Percentiles rank a stretch among this genome's conserved stretches.
Conservation (phyloP, 2,797 vertebrate genomes). For the Choloepus didactylus region DNA sequence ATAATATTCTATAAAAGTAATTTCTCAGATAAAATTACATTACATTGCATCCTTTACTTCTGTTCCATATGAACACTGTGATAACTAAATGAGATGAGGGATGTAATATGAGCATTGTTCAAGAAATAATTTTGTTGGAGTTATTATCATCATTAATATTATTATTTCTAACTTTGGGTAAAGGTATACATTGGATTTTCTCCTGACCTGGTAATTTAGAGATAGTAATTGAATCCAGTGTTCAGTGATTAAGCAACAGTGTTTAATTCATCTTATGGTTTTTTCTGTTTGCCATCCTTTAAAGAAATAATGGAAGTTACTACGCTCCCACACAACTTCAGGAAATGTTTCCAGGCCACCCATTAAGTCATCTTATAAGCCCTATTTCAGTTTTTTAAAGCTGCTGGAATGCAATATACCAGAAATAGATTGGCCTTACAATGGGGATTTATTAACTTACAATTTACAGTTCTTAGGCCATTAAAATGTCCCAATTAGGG, state of each 20-base stretch:
- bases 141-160: not conserved
- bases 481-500: too few relatives aligned
- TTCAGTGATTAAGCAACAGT: not conserved
- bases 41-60: not conserved
- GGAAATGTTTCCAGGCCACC: not conserved
- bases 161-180: not conserved
- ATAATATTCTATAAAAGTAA: not conserved
- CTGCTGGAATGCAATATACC: too few relatives aligned
- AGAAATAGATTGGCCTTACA: too few relatives aligned
- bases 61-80: not conserved
- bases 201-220: not conserved
- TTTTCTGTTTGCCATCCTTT: not conserved
- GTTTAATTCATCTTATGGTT: not conserved
- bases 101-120: not conserved
- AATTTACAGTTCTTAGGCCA: too few relatives aligned
- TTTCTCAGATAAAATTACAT: not conserved
- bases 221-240: not conserved
- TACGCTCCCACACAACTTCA: not conserved
- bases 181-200: not conserved
- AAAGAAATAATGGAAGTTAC: not conserved
- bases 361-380: too few relatives aligned
- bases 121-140: not conserved
- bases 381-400: too few relatives aligned
- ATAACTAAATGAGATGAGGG: not conserved
- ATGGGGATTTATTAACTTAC: too few relatives aligned